Conservation (phyloP, 2,797 vertebrate genomes). For the Cryptoprocta ferox region DNA sequence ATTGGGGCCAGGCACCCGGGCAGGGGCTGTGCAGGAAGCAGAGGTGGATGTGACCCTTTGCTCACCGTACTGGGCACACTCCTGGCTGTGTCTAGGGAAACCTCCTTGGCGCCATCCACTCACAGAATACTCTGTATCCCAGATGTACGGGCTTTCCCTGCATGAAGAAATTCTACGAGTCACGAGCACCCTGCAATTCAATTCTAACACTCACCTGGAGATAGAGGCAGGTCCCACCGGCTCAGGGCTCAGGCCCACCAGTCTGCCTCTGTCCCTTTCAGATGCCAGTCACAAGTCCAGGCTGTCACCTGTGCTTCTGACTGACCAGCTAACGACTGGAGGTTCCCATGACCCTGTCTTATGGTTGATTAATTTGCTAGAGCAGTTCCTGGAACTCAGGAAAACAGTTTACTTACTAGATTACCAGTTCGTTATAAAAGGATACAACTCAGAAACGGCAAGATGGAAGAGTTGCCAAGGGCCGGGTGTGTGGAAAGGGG, state of each 20-base stretch:
- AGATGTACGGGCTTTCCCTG: neutral
- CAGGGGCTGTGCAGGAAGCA: neutral
- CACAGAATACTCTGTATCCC: neutral
- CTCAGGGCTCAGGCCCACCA: neutral
- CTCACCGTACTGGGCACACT: neutral
- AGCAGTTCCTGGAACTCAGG: neutral
- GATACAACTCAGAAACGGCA: neutral
- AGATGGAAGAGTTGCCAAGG: neutral
- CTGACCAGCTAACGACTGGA: fast-evolving
- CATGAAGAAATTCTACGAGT: no score
- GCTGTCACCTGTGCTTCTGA: neutral
- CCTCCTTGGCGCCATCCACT: neutral
- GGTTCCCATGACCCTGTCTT: neutral
- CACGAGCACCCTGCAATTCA: fast-evolving
- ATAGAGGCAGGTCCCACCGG: no score
- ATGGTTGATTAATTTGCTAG: neutral
- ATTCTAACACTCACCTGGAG: neutral
- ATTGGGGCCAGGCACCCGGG: neutral
- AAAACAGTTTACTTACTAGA: neutral
- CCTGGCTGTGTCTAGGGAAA: neutral
- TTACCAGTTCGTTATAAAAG: neutral
- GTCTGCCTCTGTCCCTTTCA: neutral
- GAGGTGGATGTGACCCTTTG: neutral
- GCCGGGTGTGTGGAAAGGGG: neutral
- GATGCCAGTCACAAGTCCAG: neutral